phyloP scores from a whole-genome alignment of 2,888 invertebrate genomes.

The Drosophila koepferae region DNA sequence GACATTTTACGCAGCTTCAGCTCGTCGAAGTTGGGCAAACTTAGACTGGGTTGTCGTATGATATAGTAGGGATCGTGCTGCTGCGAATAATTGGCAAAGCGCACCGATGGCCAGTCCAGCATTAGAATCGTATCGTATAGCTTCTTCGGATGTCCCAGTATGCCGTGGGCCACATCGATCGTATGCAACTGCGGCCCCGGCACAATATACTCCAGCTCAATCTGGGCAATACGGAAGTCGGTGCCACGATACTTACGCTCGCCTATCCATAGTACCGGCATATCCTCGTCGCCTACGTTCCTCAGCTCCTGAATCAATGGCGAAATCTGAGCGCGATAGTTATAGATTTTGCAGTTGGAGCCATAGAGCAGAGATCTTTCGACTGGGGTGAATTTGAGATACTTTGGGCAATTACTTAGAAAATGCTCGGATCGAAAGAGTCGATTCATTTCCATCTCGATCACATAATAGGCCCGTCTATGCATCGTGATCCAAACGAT shows the following conservation, averaged over 20 bases:
- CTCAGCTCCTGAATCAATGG: background rate
- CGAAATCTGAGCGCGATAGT: constrained; percentile 7
- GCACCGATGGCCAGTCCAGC: constrained; percentile 15
- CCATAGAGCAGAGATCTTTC: constrained; percentile 7
- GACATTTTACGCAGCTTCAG: background rate
- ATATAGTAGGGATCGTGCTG: constrained; percentile 5
- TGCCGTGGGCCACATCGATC: constrained; percentile 12
- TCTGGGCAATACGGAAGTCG: background rate
- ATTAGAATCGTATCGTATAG: constrained; percentile 12
- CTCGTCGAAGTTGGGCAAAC: background rate
- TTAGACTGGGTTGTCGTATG: background rate
- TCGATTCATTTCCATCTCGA: constrained; percentile 17
- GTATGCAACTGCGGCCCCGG: constrained; percentile 2
- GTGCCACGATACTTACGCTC: constrained; percentile 1
- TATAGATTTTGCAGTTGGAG: background rate
- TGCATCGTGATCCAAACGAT: constrained; percentile 12
- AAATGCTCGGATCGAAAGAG: constrained; percentile 18
- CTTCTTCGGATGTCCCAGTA: constrained; percentile 10
- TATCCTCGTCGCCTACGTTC: background rate
- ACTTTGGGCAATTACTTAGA: background rate
- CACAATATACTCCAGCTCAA: constrained; percentile 12
- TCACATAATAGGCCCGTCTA: constrained; percentile 1
- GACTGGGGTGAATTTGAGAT: background rate
- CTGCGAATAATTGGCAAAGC: background rate
- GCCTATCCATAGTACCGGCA: background rate